These are phyloP conservation scores for Bufo bufo DNA, from an alignment of 2,113 vertebrate species.

Conservation along the genomic window DNA sequence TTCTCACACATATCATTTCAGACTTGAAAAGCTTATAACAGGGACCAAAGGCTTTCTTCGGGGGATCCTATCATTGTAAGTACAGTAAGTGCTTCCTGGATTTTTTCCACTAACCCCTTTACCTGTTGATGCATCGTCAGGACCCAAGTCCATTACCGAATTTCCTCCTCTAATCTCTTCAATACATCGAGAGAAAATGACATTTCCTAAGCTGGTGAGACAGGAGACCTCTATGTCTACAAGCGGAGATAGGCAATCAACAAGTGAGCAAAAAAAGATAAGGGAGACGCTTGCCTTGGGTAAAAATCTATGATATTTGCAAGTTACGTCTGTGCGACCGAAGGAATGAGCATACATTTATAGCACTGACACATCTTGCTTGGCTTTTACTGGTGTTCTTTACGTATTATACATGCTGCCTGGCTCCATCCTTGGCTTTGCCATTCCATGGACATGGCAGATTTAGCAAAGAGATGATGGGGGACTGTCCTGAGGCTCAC, in stretches of 20 bases:
- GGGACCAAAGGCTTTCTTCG: slow-evolving; percentile 34
- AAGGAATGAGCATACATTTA: neutral
- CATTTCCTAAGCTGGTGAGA: neutral
- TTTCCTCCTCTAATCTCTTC: neutral
- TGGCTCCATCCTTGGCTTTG: neutral
- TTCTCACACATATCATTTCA: slow-evolving; percentile 61
- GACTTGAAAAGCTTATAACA: slow-evolving; percentile 58
- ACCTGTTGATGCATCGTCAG: neutral
- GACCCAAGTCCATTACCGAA: neutral
- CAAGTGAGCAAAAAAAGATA: neutral
- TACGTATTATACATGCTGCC: neutral
- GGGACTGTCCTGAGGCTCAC: too few relatives aligned
- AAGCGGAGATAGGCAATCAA: neutral
- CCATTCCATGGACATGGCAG: too few relatives aligned
- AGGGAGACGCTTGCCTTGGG: neutral
- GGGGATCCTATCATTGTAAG: slow-evolving; percentile 15
- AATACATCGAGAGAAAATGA: neutral
- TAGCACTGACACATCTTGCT: neutral
- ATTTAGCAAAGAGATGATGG: too few relatives aligned
- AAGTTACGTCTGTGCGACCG: neutral
- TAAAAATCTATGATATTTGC: neutral
- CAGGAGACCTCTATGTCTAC: too few relatives aligned
- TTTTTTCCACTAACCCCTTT: neutral
- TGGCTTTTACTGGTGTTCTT: neutral
- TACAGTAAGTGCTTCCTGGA: slow-evolving; percentile 28